Evolutionary conservation across 2,888 invertebrate genomes (phyloP).

Genomic region (Catocala nupta): DNA sequence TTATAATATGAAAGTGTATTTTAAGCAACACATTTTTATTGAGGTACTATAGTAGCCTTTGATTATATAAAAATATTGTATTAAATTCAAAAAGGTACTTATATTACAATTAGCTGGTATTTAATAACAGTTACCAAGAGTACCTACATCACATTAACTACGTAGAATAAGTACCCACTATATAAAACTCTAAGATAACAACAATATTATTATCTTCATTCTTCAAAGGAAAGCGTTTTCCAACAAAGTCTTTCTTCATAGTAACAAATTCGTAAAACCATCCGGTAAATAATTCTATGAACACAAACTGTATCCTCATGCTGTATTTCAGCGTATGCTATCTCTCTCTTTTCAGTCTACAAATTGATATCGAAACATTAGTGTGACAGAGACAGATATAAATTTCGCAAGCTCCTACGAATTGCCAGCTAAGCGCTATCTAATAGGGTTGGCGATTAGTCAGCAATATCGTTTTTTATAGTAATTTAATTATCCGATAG

Average conservation of each 20-base stretch:
- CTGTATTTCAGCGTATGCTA: conserved; percentile 53
- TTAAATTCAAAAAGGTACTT: too few species aligned
- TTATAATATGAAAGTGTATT: too few species aligned
- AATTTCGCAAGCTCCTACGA: conserved; percentile 62
- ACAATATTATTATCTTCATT: too few species aligned
- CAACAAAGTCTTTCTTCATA: conserved; percentile 2
- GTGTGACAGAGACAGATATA: conserved; percentile 73
- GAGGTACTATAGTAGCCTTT: too few species aligned
- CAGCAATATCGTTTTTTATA: conserved; percentile 16
- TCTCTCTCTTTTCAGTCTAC: conserved; percentile 63
- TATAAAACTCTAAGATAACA: too few species aligned
- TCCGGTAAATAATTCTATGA: conserved; percentile 31
- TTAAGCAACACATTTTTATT: too few species aligned
- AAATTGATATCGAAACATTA: conserved; percentile 65
- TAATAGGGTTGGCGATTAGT: conserved; percentile 61
- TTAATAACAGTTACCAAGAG: too few species aligned
- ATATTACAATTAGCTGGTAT: too few species aligned
- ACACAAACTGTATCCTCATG: conserved; percentile 39
- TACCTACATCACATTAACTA: too few species aligned
- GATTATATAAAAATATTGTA: too few species aligned
- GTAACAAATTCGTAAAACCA: conserved; percentile 35
- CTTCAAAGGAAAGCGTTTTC: background rate
- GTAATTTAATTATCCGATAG: conserved; percentile 12
- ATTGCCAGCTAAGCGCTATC: conserved; percentile 62
- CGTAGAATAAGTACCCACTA: too few species aligned